Conservation (phyloP, 2,113 vertebrate species). For the Nothobranchius kuhntae region DNA sequence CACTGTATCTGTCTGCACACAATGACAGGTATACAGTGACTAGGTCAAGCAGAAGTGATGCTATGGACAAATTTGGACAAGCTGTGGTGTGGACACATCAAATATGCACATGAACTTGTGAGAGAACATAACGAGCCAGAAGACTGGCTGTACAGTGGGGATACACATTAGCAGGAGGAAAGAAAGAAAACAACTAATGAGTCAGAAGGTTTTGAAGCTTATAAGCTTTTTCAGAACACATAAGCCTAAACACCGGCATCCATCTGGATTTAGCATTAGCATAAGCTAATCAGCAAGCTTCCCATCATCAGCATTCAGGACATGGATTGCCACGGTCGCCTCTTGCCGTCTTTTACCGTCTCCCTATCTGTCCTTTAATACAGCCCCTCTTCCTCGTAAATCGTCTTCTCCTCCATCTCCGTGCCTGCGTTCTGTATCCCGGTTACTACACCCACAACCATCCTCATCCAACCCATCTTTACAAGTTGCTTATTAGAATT, state of each 20-base stretch:
- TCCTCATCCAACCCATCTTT: slow-evolving; percentile 4
- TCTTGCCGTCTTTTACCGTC: slow-evolving; percentile 6
- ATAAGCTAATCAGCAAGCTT: slow-evolving; percentile 8
- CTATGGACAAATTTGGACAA: slow-evolving; percentile 5
- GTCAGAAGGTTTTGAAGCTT: neutral
- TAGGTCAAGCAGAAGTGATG: neutral
- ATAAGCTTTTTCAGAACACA: slow-evolving; percentile 1
- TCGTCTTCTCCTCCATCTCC: slow-evolving; percentile 3
- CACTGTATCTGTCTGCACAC: slow-evolving; percentile 30
- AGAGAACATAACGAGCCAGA: no score
- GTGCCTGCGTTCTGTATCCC: slow-evolving; percentile 19
- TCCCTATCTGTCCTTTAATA: slow-evolving; percentile 18
- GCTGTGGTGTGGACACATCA: neutral
- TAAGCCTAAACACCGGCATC: slow-evolving; percentile 5
- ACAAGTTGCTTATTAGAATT: slow-evolving; percentile 16
- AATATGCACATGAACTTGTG: neutral
- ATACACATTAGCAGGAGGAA: neutral
- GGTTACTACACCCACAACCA: slow-evolving; percentile 2
- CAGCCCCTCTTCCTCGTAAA: slow-evolving; percentile 18
- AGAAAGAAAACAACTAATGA: neutral
- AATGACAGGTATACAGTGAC: slow-evolving; percentile 20
- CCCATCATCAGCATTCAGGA: slow-evolving; percentile 22
- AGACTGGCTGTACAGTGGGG: no score
- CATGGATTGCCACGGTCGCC: slow-evolving; percentile 20
- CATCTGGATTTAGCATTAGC: neutral